Evolutionary conservation across 2,888 invertebrate species (phyloP), one percentile per base, ranked within the genome.

Genomic region (Plemyria rubiginata): DNA sequence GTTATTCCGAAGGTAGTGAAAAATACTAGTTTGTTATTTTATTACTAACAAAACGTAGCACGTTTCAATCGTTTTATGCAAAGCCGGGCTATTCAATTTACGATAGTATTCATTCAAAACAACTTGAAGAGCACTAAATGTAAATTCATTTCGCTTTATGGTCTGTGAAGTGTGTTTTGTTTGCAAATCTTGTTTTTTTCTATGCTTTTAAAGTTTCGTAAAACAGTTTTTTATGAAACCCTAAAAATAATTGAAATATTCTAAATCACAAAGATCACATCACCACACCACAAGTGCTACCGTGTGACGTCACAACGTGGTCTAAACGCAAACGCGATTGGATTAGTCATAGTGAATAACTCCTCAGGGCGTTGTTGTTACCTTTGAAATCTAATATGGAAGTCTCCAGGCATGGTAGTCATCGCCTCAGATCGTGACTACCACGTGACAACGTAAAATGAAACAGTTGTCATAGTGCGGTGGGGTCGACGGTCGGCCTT

Each of bases 401-500:
- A 38, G 8, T 38, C 36, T 41, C 28, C 28, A 3, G 28, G 45
- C 45, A 45, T 45, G 41, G 36, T 38, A 45, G 45, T 11, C 45
- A 16, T 0, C n/a, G 8, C 3, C 12, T 16, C 11, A 46, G 46
- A 46, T 48, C 48, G 32, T 46, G 22, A 49, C 11, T 13, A 57
- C n/a, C 55, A 76, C 78, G 79, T 78, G 78, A 77, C 70, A 74
- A 73, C 68, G 61, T 11, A 54, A 50, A 40, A 45, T 52, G 61
- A 62, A 69, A 60, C 46, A 70, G 67, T 62, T 62, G 66, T 64
- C 63, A 66, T 64, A 70, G 70, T 71, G 62, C 49, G 49, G 71
- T 45, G 85, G 86, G 90, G 88, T 90, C 86, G 79, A 80, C 75
- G 88, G 51, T 85, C 90, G 90, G 84, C 90, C 90, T 91, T 91